Evolutionary conservation across 2,888 invertebrate genomes (phyloP).

Genomic region (Neoscelio sp.): DNA sequence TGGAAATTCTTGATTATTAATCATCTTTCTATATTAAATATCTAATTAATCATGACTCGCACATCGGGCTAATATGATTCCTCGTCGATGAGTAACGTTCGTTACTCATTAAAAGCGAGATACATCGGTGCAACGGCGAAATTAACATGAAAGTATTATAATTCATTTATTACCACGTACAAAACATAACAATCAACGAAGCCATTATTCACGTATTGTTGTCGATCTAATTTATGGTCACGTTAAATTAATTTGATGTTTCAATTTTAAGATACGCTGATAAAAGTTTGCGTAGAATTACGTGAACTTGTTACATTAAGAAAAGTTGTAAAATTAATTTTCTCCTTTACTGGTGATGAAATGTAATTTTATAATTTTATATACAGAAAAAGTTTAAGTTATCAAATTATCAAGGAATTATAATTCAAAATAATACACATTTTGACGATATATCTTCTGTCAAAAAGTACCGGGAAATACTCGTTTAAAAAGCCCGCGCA

Average conservation of each 20-base stretch:
- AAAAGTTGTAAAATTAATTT: conserved; percentile 5
- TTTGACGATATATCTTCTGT: too few relatives aligned
- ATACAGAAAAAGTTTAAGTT: too few relatives aligned
- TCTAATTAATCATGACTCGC: conserved; percentile 33
- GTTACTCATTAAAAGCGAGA: conserved; percentile 28
- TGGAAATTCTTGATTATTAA: conserved; percentile 32
- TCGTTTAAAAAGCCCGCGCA: too few relatives aligned
- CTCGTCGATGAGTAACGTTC: conserved; percentile 17
- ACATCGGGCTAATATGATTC: neutral
- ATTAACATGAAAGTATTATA: conserved; percentile 36
- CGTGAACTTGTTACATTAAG: conserved; percentile 12
- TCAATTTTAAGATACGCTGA: conserved; percentile 46
- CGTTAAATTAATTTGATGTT: conserved; percentile 38
- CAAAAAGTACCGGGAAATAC: too few relatives aligned
- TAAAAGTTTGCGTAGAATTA: conserved; percentile 23
- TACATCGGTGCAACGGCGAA: conserved; percentile 17
- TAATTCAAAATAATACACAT: too few relatives aligned
- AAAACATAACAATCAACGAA: conserved; percentile 41
- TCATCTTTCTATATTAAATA: conserved; percentile 28
- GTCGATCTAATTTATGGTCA: conserved; percentile 32
- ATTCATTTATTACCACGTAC: conserved; percentile 31
- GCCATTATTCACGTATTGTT: conserved; percentile 27
- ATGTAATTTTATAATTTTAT: too few relatives aligned
- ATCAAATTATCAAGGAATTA: too few relatives aligned
- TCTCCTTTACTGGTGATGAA: too few relatives aligned